phyloP scores from a whole-genome alignment of 2,888 invertebrate species.

The Drymonia ruficornis region DNA sequence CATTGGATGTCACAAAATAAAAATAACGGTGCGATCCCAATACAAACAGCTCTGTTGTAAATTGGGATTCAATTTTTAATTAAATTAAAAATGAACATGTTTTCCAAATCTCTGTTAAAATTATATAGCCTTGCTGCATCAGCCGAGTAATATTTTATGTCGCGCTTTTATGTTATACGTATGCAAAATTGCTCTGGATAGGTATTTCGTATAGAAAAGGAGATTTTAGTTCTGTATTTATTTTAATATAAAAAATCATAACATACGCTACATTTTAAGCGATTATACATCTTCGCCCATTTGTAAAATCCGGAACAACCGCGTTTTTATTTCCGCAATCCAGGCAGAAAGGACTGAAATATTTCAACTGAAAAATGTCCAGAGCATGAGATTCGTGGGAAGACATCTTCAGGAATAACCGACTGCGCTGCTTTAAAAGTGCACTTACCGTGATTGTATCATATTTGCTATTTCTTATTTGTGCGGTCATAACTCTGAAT shows the following conservation, averaged over 20 bases:
- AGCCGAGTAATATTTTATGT: background rate
- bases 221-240: too few relatives aligned
- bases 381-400: slow-evolving; percentile 40
- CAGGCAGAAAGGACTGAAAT: slow-evolving; percentile 31
- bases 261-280: background rate
- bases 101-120: slow-evolving; percentile 13
- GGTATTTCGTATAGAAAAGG: too few relatives aligned
- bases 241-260: too few relatives aligned
- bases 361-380: slow-evolving; percentile 44
- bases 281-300: background rate
- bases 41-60: slow-evolving; percentile 25
- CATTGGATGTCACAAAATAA: slow-evolving; percentile 17
- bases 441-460: slow-evolving; percentile 65
- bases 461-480: slow-evolving; percentile 50
- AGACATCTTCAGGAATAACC: slow-evolving; percentile 51
- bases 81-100: slow-evolving; percentile 33
- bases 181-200: too few relatives aligned
- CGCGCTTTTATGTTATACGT: too few relatives aligned
- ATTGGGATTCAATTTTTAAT: slow-evolving; percentile 38
- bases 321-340: slow-evolving; percentile 34
- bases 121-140: background rate
- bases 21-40: slow-evolving; percentile 19
- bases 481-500: slow-evolving; percentile 34
- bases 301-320: slow-evolving; percentile 5
- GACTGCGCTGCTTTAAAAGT: slow-evolving; percentile 49